Evolutionary conservation across 2,888 invertebrate species (phyloP).

Genomic region (Dyspetes luteomarginatus): DNA sequence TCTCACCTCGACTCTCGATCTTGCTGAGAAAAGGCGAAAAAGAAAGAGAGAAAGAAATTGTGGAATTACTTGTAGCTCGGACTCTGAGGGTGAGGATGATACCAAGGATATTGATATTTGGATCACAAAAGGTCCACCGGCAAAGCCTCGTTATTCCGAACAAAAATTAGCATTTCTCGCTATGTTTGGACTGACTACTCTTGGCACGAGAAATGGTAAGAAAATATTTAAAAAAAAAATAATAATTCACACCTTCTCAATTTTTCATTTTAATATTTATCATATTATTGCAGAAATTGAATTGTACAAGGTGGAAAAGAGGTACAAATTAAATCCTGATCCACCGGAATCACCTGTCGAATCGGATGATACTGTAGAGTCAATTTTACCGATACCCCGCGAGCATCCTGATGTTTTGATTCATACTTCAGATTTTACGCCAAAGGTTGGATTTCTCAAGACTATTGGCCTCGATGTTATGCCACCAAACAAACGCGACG

Average conservation of each 20-base stretch:
- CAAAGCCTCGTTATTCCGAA: slow-evolving; percentile 84
- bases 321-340: slow-evolving; percentile 84
- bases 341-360: slow-evolving; percentile 84
- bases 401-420: slow-evolving; percentile 84
- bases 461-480: slow-evolving; percentile 86
- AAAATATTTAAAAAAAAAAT: slow-evolving; percentile 53
- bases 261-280: no score
- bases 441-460: slow-evolving; percentile 86
- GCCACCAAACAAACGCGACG: slow-evolving; percentile 85
- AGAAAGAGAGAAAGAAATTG: slow-evolving; percentile 81
- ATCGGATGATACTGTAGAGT: slow-evolving; percentile 77
- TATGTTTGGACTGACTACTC: slow-evolving; percentile 87
- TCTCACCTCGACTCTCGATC: slow-evolving; percentile 83
- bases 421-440: slow-evolving; percentile 83
- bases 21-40: slow-evolving; percentile 85
- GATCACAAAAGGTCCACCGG: slow-evolving; percentile 85
- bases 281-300: slow-evolving; percentile 85
- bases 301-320: slow-evolving; percentile 86
- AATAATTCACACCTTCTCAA: neutral
- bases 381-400: slow-evolving; percentile 84
- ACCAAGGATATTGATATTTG: slow-evolving; percentile 84
- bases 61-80: slow-evolving; percentile 83
- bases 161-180: slow-evolving; percentile 87
- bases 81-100: slow-evolving; percentile 84
- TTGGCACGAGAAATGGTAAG: slow-evolving; percentile 86